phyloP scores from a whole-genome alignment of 1,140 invertebrate species.

The Musca domestica region DNA sequence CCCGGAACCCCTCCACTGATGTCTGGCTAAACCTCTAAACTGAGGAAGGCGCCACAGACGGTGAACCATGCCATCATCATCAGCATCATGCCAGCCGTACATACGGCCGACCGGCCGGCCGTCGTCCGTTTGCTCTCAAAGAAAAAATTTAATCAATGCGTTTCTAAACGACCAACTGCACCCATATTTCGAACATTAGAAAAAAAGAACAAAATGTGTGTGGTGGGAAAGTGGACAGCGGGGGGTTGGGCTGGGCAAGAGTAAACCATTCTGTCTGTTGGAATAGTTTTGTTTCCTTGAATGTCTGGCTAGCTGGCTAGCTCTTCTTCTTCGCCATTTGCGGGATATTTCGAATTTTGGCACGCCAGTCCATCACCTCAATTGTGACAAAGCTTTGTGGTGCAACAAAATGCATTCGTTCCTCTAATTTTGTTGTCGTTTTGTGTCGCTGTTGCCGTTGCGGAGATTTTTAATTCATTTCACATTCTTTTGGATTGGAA shows the following conservation, averaged over 20 bases:
- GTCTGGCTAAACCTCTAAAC: constrained; percentile 12
- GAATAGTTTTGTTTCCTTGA: too few species aligned
- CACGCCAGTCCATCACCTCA: constrained; percentile 16
- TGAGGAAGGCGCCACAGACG: constrained; percentile 18
- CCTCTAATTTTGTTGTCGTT: background rate
- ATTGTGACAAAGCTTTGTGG: constrained; percentile 17
- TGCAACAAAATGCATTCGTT: constrained; percentile 10
- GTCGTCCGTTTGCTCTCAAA: background rate
- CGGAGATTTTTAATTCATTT: background rate
- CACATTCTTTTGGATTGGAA: background rate
- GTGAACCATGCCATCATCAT: background rate
- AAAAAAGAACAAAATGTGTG: constrained; percentile 4
- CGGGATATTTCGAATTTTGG: constrained; percentile 4
- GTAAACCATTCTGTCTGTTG: constrained; percentile 1
- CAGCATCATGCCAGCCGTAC: too few species aligned
- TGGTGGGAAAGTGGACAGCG: too few species aligned
- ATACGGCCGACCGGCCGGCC: too few species aligned
- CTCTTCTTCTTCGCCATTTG: too few species aligned
- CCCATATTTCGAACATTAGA: constrained; percentile 8
- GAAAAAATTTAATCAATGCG: constrained; percentile 15
- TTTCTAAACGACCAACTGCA: constrained; percentile 4
- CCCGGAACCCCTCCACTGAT: background rate
- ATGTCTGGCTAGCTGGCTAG: too few species aligned
- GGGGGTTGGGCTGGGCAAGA: too few species aligned
- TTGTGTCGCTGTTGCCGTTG: background rate